A percentile compares a stretch with the other conserved stretches of the same genome.
Conservation (phyloP, 2,797 vertebrate genomes). For the Rachycentron canadum region DNA sequence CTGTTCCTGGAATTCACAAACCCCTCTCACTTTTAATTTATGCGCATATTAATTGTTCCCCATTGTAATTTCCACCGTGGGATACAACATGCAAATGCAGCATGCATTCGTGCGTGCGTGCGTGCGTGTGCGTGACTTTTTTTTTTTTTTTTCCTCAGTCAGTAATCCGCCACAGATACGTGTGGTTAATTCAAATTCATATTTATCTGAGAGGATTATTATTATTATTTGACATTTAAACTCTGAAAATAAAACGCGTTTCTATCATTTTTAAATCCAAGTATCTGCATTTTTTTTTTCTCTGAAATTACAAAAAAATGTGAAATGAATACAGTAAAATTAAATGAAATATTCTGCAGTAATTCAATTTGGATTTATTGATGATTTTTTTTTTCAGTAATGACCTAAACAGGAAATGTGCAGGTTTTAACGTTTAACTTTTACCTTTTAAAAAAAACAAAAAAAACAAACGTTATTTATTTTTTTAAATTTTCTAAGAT, state of each 20-base stretch:
- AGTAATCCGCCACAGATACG: conserved; percentile 33
- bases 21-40: conserved; percentile 88
- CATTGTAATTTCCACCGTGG: conserved; percentile 89
- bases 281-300: neutral
- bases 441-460: neutral
- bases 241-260: neutral
- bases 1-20: conserved; percentile 83
- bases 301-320: neutral
- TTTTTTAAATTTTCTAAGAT: too few species aligned
- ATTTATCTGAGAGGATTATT: neutral
- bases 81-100: conserved; percentile 87
- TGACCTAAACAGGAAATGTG: neutral
- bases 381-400: neutral
- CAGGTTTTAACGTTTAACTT: neutral
- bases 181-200: conserved; percentile 15
- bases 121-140: neutral
- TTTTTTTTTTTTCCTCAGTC: neutral
- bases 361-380: neutral
- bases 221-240: neutral
- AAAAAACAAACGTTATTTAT: too few species aligned
- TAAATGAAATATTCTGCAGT: neutral
- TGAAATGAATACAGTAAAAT: too few species aligned
- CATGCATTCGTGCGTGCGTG: conserved; percentile 59
- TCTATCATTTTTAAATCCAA: neutral
- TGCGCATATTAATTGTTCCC: conserved; percentile 89